Conservation (phyloP, 2,888 invertebrate genomes). For the Seladonia tumulorum region DNA sequence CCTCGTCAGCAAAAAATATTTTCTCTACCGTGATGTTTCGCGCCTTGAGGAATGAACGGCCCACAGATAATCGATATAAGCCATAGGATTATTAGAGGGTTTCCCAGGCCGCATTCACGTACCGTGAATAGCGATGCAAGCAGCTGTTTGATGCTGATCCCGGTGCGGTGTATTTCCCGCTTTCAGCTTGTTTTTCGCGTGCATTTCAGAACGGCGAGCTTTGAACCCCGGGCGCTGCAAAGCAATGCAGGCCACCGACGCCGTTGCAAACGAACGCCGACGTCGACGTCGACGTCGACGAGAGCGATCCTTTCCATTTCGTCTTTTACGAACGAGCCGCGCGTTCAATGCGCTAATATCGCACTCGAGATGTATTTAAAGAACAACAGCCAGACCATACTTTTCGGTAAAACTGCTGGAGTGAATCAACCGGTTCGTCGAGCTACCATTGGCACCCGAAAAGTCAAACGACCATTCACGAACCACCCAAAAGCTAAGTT, state of each 20-base stretch:
- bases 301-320: constrained; percentile 24
- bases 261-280: constrained; percentile 37
- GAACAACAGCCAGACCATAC: background rate
- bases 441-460: background rate
- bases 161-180: constrained; percentile 43
- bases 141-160: constrained; percentile 57
- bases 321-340: background rate
- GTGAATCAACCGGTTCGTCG: background rate
- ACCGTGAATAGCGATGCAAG: constrained; percentile 43
- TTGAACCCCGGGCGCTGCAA: constrained; percentile 30
- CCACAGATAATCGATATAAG: constrained; percentile 54
- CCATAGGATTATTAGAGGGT: constrained; percentile 53
- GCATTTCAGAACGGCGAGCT: constrained; percentile 36
- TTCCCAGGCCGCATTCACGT: constrained; percentile 26
- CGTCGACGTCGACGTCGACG: constrained; percentile 17
- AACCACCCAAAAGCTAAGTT: background rate
- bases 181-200: constrained; percentile 42
- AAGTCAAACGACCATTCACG: background rate
- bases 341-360: background rate
- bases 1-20: background rate
- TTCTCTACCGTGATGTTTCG: constrained; percentile 33
- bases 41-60: constrained; percentile 35
- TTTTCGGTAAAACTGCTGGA: background rate
- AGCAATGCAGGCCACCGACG: constrained; percentile 19
- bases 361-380: background rate